Base-by-base conservation (phyloP, 1,140 invertebrate species). In the Brachionus rotundiformis region DNA sequence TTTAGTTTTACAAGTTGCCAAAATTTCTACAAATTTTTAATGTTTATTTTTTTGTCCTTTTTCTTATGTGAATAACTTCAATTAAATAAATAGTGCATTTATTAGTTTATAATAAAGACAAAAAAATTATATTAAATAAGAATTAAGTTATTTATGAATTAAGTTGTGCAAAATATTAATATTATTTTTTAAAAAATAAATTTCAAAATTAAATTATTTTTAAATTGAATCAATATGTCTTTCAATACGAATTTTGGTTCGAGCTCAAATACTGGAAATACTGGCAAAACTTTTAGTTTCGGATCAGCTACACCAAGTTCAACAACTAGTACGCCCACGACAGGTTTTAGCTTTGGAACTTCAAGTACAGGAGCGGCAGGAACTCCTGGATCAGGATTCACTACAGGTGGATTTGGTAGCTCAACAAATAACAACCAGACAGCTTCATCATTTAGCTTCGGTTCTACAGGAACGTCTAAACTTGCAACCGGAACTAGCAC, bases 141-240 rank as follows among this genome's bases (percentile, higher is more conserved):
- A n/a, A n/a, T n/a, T n/a, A n/a, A n/a, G n/a, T n/a, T n/a, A n/a
- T n/a, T n/a, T n/a, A n/a, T n/a, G n/a, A 19, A 54, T 54, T 54
- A 16, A 23, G 16, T 49, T 54, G n/a, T 23, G 47, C 47, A 54
- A 19, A 54, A 54, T 19, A n/a, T 54, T 54, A 19, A 54, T 16
- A 54, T 19, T 23, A 23, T 19, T 54, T 54, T 23, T 3, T 54
- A 54, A 6, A 23, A 23, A 23, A 54, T 19, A 19, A 54, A 19
- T 19, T 19, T 2, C 4, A 54, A 19, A 54, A 23, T 4, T 16
- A 19, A 23, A 54, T 23, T 39, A 10, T 39, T 39, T 39, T 54
- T 54, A 19, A 54, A 25, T 23, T 8, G 8, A 25, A 54, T 79
- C 82, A 49, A 54, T 76, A 39, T 82, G 75, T 27, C 47, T 23